These are phyloP conservation scores for Zosterops japonicus DNA, from an alignment of 2,113 vertebrate species.

Conservation along the genomic window DNA sequence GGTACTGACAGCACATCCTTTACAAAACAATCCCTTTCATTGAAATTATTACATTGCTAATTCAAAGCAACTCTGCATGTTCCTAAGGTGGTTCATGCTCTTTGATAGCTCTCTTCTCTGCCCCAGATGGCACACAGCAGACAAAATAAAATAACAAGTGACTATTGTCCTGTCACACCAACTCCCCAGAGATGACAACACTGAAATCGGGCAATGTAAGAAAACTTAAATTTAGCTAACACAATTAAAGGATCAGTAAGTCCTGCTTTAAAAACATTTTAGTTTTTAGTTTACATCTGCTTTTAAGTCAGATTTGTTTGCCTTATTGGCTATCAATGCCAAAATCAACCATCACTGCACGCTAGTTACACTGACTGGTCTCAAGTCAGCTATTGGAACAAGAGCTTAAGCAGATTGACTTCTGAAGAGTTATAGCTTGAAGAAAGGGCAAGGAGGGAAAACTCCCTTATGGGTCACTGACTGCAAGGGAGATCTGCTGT, in stretches of 20 bases:
- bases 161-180: neutral
- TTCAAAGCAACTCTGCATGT: neutral
- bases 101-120: neutral
- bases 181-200: rapidly evolving
- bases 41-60: neutral
- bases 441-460: neutral
- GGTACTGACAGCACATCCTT: neutral
- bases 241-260: neutral
- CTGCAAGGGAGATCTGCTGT: neutral
- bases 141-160: neutral
- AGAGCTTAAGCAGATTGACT: neutral
- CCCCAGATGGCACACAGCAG: neutral
- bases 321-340: neutral
- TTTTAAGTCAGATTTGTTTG: neutral
- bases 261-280: neutral
- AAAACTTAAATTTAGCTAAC: neutral
- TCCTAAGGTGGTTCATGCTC: neutral
- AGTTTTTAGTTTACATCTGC: no score
- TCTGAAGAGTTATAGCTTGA: neutral
- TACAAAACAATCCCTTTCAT: rapidly evolving
- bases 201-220: neutral
- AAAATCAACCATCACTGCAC: neutral
- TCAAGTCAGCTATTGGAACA: neutral
- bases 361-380: neutral
- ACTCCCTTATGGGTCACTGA: neutral